Conservation (phyloP, 2,113 vertebrate species). For the Paracanthobrama guichenoti region DNA sequence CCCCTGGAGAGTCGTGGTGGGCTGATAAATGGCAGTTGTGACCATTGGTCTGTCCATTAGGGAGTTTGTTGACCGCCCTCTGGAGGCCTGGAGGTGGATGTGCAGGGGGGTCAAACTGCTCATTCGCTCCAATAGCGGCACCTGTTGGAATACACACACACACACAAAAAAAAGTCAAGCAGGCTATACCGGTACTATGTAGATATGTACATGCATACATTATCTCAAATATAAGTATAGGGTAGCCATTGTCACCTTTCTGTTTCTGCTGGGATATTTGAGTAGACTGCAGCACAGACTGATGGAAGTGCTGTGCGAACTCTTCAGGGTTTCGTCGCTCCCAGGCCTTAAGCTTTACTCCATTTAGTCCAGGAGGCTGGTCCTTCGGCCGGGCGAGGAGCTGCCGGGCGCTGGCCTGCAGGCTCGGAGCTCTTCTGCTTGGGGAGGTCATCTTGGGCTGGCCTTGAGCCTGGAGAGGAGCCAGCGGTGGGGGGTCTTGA, state of each 20-base stretch:
- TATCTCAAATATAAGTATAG: neutral
- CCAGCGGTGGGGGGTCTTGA: conserved; percentile 72
- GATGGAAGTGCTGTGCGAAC: conserved; percentile 96
- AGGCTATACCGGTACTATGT: too few relatives aligned
- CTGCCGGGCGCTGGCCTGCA: conserved; percentile 85
- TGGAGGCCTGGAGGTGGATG: conserved; percentile 96
- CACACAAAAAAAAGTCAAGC: neutral
- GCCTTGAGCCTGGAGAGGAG: conserved; percentile 79
- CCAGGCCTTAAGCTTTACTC: conserved; percentile 89
- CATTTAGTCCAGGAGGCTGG: conserved; percentile 81
- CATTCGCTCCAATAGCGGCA: conserved; percentile 65
- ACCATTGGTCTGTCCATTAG: conserved; percentile 78
- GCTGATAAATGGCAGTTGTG: conserved; percentile 74
- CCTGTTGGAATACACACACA: conserved; percentile 68
- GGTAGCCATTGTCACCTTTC: conserved; percentile 79
- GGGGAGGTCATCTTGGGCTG: conserved; percentile 75
- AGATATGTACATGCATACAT: too few relatives aligned
- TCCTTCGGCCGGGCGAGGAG: conserved; percentile 81
- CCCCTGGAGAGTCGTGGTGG: conserved; percentile 68
- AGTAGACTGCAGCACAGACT: conserved; percentile 96
- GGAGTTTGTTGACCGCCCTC: conserved; percentile 65
- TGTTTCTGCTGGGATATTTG: conserved; percentile 96
- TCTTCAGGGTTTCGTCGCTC: conserved; percentile 92
- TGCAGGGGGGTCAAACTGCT: conserved; percentile 84
- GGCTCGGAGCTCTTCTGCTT: conserved; percentile 82